A percentile compares a stretch with the other conserved stretches of the same genome.
These are phyloP conservation scores for Poeciliopsis prolifica DNA, from an alignment of 2,113 vertebrate species.

Conservation along the genomic window DNA sequence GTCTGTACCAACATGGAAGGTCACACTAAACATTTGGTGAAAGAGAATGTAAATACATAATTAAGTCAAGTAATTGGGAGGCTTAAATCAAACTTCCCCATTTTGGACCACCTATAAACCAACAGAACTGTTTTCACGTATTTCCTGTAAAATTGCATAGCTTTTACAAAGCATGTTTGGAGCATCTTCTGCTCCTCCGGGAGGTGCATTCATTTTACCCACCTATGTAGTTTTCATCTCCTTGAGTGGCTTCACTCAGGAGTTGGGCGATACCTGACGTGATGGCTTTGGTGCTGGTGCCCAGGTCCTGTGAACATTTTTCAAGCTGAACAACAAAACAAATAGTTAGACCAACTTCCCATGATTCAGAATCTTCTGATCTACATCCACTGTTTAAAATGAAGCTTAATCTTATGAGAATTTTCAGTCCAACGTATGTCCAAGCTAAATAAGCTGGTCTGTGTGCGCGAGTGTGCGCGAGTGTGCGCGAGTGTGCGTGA, in stretches of 20 bases:
- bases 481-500: no score
- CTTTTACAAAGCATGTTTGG: no score
- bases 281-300: slow-evolving; percentile 93
- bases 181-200: neutral
- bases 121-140: no score
- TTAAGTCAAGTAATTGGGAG: no score
- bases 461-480: neutral
- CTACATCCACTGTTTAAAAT: neutral
- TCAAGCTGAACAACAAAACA: slow-evolving; percentile 82
- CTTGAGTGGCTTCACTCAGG: slow-evolving; percentile 93
- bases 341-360: neutral
- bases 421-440: neutral
- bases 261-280: slow-evolving; percentile 93
- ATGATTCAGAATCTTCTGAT: no score
- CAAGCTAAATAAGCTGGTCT: no score
- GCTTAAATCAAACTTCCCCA: no score
- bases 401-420: neutral
- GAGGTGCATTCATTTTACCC: slow-evolving; percentile 10
- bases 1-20: no score
- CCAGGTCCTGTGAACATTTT: slow-evolving; percentile 94
- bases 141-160: neutral
- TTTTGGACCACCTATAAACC: no score
- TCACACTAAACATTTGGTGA: no score
- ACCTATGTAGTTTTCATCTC: slow-evolving; percentile 99
- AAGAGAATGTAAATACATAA: no score